Evolutionary conservation across 2,113 vertebrate genomes (phyloP), one percentile per base, ranked within the genome.

Genomic region (Eudyptes chrysolophus): DNA sequence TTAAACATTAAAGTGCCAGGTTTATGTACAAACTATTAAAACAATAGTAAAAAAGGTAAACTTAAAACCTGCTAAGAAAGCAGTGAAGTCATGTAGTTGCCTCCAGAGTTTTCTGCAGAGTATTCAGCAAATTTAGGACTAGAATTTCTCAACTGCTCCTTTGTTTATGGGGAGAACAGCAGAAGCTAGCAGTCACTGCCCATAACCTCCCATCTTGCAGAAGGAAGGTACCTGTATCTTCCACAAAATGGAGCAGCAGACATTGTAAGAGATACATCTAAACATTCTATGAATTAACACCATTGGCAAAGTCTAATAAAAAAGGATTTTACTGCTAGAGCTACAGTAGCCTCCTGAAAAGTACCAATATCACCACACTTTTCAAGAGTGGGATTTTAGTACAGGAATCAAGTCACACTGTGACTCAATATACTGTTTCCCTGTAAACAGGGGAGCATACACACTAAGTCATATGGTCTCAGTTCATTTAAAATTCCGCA

Each of bases 401-500:
- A 84, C 87, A 89, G 61, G 15, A 65, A 52, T 68, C 10, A 13
- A 84, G 77, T 64, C 83, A 89, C 49, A 27, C 34, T 52, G 32
- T 77, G 82, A 79, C 72, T 83, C 78, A 14, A 25, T 38, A 22
- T 30, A 61, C 10, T 29, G 7, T 8, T 58, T 34, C 49, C 48
- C 83, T 74, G 78, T 40, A 48, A 81, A 46, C 58, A 97, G 81
- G 32, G 38, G 78, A 84, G 34, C 71, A 42, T 14, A 40, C 14
- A 75, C 38, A 60, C 40, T 55, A 70, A 66, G 55, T 71, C 70
- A 20, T 25, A 4, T 1, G 24, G 84, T n/a, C 52, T 55, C 77
- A 75, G 52, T 90, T 89, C 87, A 11, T 64, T 98, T 96, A 99
- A 94, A 99, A 99, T 91, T 99, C 99, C 0, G 99, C 99, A 96